These are phyloP conservation scores for Melieria picta DNA, from an alignment of 2,888 invertebrate genomes.

Conservation along the genomic window DNA sequence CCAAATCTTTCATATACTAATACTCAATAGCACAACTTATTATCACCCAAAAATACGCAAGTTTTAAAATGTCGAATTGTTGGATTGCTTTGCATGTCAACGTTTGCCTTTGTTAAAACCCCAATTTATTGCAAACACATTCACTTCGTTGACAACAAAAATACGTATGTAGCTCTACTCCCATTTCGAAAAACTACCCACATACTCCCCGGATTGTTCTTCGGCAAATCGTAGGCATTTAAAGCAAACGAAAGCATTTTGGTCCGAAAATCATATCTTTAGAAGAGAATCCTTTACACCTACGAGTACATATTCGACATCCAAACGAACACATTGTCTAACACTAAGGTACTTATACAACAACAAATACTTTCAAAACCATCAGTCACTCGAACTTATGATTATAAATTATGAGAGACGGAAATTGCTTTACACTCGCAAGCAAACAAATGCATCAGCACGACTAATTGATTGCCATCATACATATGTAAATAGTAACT, in stretches of 20 bases:
- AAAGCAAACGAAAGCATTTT: background rate
- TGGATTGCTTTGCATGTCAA: background rate
- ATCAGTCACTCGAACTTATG: background rate
- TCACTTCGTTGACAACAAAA: background rate
- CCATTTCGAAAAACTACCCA: background rate
- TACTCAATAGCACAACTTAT: no score
- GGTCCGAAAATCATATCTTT: background rate
- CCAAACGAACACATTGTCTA: background rate
- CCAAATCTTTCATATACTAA: no score
- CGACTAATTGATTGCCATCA: background rate
- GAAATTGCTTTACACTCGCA: background rate
- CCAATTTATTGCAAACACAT: background rate
- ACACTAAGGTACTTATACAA: background rate
- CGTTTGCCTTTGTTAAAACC: background rate
- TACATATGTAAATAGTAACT: constrained; percentile 1
- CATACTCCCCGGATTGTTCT: background rate
- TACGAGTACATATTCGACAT: background rate
- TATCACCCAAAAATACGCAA: no score
- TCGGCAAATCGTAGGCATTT: background rate
- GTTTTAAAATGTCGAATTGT: background rate
- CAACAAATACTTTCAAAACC: background rate
- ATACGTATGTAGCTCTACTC: no score
- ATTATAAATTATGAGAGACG: background rate
- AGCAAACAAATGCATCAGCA: background rate
- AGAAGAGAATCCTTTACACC: background rate